Evolutionary conservation across 2,113 vertebrate genomes (phyloP), one percentile per base, ranked within the genome.

Genomic region (Isurus oxyrinchus): DNA sequence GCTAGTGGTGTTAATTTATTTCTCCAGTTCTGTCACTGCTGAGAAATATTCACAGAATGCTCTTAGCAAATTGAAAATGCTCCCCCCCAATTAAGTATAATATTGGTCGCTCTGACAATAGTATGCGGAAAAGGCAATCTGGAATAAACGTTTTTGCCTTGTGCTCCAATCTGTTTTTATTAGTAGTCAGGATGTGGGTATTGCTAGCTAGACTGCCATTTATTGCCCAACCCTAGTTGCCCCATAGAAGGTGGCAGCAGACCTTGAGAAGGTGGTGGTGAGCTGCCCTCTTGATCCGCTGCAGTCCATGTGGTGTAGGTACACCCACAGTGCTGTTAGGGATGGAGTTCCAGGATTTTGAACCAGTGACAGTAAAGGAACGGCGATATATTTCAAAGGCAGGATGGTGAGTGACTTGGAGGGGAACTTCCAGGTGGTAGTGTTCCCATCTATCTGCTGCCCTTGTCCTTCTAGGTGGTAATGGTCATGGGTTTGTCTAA

Each of bases 11-110:
- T 49, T 95, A 67, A 69, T 95, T 95, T 69, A 95, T 95, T 95
- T 53, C 63, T 59, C 94, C 94, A 95, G 10, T 53, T 69, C 91
- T 40, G 61, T 66, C 61, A n/a, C 61, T 66, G 61, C 91, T 63
- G 61, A 95, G 63, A 49, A 95, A 25, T 95, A 95, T 69, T 95
- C 94, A 10, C 94, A 95, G 19, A 95, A 95, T 69, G 61, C 69
- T 95, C 63, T 69, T 49, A 53, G 66, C 63, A 69, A 49, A 44
- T 69, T 95, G 94, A 95, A 67, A 94, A 61, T 49, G 63, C n/a
- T 61, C 14, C 31, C 93, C 14, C 25, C 61, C 40, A 61, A 95
- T 66, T 95, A 67, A 27, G 53, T 6, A 23, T 13, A 69, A 44
- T 44, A 95, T 27, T 69, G 40, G n/a, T 67, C n/a, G 23, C 63